phyloP scores from a whole-genome alignment of 2,888 invertebrate genomes.

The Phanerotoma sp. region DNA sequence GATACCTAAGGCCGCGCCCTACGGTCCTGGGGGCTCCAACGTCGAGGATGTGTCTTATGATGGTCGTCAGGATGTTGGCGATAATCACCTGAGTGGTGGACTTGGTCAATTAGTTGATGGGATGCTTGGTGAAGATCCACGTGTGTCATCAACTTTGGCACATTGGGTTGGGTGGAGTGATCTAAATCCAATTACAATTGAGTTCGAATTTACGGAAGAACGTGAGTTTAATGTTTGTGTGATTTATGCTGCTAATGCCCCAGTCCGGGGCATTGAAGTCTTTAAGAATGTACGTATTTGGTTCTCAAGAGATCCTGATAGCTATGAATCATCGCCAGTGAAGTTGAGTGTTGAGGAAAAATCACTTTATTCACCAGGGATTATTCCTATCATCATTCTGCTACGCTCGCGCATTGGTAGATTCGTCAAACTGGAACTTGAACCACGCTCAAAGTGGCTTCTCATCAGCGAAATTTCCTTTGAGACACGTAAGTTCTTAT shows the following conservation, averaged over 20 bases:
- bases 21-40: slow-evolving; percentile 64
- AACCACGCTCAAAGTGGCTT: slow-evolving; percentile 82
- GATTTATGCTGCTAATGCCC: slow-evolving; percentile 62
- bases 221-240: slow-evolving; percentile 66
- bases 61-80: slow-evolving; percentile 61
- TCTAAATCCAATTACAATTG: slow-evolving; percentile 69
- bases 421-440: slow-evolving; percentile 73
- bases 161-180: slow-evolving; percentile 88
- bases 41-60: slow-evolving; percentile 82
- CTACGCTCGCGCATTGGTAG: slow-evolving; percentile 74
- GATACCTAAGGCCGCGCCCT: slow-evolving; percentile 67
- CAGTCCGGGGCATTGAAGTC: slow-evolving; percentile 77
- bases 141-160: slow-evolving; percentile 47
- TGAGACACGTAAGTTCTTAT: slow-evolving; percentile 65
- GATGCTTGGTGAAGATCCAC: slow-evolving; percentile 64
- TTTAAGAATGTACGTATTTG: slow-evolving; percentile 75
- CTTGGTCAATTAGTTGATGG: slow-evolving; percentile 84
- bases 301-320: slow-evolving; percentile 77
- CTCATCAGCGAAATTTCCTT: slow-evolving; percentile 87
- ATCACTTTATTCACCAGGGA: slow-evolving; percentile 58
- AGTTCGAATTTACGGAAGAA: slow-evolving; percentile 78
- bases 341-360: slow-evolving; percentile 65
- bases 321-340: slow-evolving; percentile 68
- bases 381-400: slow-evolving; percentile 70
- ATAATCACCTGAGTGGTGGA: slow-evolving; percentile 65